A percentile compares a stretch with the other conserved stretches of the same genome.
Conservation (phyloP, 2,113 vertebrate genomes). For the Physeter macrocephalus region DNA sequence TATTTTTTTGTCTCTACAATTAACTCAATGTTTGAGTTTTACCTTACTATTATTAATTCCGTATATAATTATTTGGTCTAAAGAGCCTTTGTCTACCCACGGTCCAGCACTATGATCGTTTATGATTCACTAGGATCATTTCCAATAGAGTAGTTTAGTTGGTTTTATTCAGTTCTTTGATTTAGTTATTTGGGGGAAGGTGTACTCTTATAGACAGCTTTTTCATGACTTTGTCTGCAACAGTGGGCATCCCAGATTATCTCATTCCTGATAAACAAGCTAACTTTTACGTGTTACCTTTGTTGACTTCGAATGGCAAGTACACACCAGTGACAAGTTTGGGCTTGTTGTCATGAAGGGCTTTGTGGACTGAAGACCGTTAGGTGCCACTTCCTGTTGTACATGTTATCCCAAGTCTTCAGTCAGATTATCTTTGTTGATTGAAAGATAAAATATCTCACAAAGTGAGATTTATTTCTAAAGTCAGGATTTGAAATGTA, state of each 20-base stretch:
- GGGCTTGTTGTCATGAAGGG: conserved; percentile 63
- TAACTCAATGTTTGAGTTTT: neutral
- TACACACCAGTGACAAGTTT: conserved; percentile 60
- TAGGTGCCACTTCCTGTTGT: neutral
- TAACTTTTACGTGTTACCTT: neutral
- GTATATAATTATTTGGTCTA: neutral
- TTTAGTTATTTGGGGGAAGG: neutral
- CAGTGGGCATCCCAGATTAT: neutral
- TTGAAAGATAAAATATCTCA: conserved; percentile 29
- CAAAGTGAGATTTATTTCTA: neutral
- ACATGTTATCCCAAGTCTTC: neutral
- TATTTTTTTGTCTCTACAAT: neutral
- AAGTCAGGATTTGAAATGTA: neutral
- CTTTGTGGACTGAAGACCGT: conserved; percentile 8
- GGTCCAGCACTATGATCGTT: neutral
- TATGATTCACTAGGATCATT: neutral
- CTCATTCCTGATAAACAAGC: neutral
- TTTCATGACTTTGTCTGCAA: neutral
- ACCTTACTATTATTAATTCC: neutral
- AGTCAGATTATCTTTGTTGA: neutral
- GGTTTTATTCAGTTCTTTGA: neutral
- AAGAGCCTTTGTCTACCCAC: neutral
- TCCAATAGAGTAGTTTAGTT: neutral
- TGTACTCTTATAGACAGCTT: neutral
- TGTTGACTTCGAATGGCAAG: conserved; percentile 67